Conservation (phyloP, 2,797 vertebrate species). For the Macroramphosus scolopax region DNA sequence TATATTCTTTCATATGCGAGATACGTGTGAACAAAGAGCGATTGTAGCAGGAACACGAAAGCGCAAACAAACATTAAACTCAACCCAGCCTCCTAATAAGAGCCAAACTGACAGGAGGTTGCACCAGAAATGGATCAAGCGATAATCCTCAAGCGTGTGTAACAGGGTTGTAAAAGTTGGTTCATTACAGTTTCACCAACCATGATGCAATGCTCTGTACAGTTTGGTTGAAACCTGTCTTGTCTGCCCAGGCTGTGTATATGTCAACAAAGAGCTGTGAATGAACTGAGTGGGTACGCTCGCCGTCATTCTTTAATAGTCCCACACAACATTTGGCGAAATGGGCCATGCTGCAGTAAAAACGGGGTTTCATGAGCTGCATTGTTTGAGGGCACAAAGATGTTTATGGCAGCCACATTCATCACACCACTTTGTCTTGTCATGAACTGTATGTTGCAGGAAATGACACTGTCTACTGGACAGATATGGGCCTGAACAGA, state of each 20-base stretch:
- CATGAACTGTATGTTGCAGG: constrained; percentile 68
- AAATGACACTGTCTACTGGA: constrained; percentile 99
- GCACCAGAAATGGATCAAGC: constrained; percentile 26
- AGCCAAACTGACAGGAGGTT: constrained; percentile 32
- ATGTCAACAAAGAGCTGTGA: constrained; percentile 45
- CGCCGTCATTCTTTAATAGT: constrained; percentile 47
- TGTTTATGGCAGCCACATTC: constrained; percentile 38
- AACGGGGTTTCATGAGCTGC: constrained; percentile 59
- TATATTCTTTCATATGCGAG: constrained; percentile 61
- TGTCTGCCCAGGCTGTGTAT: constrained; percentile 23
- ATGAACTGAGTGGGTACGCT: constrained; percentile 33
- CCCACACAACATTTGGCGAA: constrained; percentile 55
- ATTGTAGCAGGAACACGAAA: constrained; percentile 58
- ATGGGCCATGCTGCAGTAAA: constrained; percentile 60
- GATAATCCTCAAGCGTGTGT: constrained; percentile 41
- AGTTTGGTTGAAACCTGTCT: constrained; percentile 34
- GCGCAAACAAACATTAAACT: constrained; percentile 62
- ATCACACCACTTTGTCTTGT: constrained; percentile 33
- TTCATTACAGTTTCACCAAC: constrained; percentile 51
- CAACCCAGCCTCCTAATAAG: not conserved
- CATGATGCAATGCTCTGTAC: constrained; percentile 37
- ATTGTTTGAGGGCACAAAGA: constrained; percentile 56
- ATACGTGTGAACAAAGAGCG: constrained; percentile 63
- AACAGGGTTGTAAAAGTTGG: constrained; percentile 39
- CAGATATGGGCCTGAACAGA: constrained; percentile 97